Evolutionary conservation across 2,797 vertebrate species (phyloP), one percentile per base, ranked within the genome.

Genomic region (Crenuchus spilurus): DNA sequence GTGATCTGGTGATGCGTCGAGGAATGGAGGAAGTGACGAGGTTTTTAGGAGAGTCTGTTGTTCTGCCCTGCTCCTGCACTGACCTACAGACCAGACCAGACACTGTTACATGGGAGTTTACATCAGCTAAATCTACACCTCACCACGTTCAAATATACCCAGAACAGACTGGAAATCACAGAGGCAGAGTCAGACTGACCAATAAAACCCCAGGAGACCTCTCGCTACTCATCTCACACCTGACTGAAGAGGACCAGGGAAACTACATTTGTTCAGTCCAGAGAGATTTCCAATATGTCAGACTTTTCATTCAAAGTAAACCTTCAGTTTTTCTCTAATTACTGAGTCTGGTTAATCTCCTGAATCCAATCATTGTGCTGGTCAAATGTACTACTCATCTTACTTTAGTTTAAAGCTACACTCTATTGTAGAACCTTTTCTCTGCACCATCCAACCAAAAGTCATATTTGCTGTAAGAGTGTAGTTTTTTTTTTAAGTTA

Each of bases 291-390:
- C 60, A 28, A 60, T 1, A 26, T 24, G 1, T 71, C 31, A 49
- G 31, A 16, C 42, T 64, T 37, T 33, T n/a, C 31, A 11, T 72
- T 72, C 1, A 72, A 44, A 60, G 70, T 63, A 72, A 54, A 5
- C 2, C n/a, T n/a, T n/a, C n/a, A n/a, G n/a, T n/a, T n/a, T n/a
- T n/a, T n/a, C n/a, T n/a, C n/a, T n/a, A n/a, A n/a, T 10, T 11
- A 51, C 3, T 24, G 20, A n/a, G n/a, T n/a, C n/a, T n/a, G n/a
- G n/a, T n/a, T n/a, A n/a, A n/a, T n/a, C n/a, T n/a, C n/a, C n/a
- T n/a, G n/a, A n/a, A n/a, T n/a, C n/a, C n/a, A n/a, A n/a, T n/a
- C n/a, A n/a, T n/a, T n/a, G n/a, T n/a, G n/a, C n/a, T n/a, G n/a
- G n/a, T n/a, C n/a, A n/a, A n/a, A n/a, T n/a, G n/a, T n/a, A n/a